phyloP scores from a whole-genome alignment of 2,113 vertebrate species.

The Varanus komodoensis region DNA sequence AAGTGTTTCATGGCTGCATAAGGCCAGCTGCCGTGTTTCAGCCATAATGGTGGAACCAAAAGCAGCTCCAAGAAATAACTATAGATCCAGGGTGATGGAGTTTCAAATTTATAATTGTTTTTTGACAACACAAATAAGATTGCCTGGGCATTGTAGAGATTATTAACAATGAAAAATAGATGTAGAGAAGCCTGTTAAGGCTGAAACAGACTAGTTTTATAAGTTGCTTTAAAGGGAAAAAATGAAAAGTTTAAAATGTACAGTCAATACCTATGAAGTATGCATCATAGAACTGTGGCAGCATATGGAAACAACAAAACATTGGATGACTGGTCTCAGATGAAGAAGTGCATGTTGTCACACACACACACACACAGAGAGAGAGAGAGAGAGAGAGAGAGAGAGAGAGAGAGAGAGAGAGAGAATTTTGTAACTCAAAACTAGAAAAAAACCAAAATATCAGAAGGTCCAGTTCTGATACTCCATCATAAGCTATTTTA shows the following conservation, averaged over 20 bases:
- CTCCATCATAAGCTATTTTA: too few species aligned
- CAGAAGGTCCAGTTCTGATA: too few species aligned
- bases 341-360: too few species aligned
- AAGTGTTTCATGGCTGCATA: background rate
- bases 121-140: background rate
- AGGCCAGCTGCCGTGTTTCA: background rate
- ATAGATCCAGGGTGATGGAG: background rate
- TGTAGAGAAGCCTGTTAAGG: background rate
- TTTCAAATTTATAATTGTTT: background rate
- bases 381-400: too few species aligned
- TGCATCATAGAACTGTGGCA: background rate
- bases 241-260: background rate
- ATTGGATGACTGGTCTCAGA: too few species aligned
- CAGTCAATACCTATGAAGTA: rapidly evolving
- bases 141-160: background rate
- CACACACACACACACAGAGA: too few species aligned
- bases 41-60: background rate
- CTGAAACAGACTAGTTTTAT: background rate
- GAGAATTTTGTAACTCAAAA: too few species aligned
- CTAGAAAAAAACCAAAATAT: too few species aligned
- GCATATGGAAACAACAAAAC: background rate
- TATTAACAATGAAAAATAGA: conserved; percentile 7
- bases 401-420: too few species aligned
- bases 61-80: background rate
- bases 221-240: background rate